Evolutionary conservation across 2,113 vertebrate species (phyloP).

Genomic region (Phaetusa simplex): DNA sequence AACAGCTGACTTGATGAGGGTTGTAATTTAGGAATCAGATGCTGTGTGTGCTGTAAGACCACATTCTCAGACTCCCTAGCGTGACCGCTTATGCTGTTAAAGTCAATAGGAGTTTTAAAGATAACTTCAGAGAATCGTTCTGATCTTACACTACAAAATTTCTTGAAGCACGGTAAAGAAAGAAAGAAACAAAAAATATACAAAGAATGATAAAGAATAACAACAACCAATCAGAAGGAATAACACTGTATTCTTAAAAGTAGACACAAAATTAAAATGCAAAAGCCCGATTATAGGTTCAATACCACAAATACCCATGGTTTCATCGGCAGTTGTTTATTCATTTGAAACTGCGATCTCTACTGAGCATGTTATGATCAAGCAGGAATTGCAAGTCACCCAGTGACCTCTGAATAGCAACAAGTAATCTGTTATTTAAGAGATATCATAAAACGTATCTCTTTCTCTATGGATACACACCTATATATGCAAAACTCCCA

Average conservation of each 20-base stretch:
- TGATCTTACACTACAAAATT: neutral
- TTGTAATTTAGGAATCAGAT: conserved; percentile 16
- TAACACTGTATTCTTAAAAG: neutral
- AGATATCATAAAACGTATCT: neutral
- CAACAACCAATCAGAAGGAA: neutral
- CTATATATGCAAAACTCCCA: neutral
- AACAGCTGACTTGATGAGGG: neutral
- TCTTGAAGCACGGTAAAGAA: neutral
- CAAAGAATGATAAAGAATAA: neutral
- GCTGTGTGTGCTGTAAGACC: neutral
- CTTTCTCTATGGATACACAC: neutral
- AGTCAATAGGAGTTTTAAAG: conserved; percentile 22
- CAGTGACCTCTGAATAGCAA: neutral
- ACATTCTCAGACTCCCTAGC: neutral
- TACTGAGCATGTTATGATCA: neutral
- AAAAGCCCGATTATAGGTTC: neutral
- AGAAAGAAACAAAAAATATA: neutral
- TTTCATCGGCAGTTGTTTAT: neutral
- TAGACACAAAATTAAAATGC: neutral
- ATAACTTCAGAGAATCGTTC: neutral
- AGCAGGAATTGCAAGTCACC: neutral
- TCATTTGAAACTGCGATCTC: neutral
- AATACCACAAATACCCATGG: neutral
- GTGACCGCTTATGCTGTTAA: neutral
- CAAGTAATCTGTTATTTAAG: neutral